Base-by-base conservation (phyloP, 2,888 invertebrate species). In the Drosophila mettleri region DNA sequence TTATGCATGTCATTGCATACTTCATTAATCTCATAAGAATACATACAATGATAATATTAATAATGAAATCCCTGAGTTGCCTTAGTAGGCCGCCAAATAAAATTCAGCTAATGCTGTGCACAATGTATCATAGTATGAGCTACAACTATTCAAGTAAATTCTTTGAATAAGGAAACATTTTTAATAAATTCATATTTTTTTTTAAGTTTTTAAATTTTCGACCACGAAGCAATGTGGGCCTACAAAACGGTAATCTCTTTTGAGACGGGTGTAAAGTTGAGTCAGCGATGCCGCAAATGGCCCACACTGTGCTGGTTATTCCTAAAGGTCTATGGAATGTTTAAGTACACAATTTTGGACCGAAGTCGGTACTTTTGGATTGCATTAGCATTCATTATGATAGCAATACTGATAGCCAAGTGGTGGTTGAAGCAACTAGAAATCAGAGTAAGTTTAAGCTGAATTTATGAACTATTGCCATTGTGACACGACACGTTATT, bases 261-360 rank as follows among this genome's bases (percentile, higher is more conserved):
- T 8, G 43, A 43, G 4, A 43, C 31, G 16, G 41, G 22, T 5
- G n/a, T 54, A 4, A 54, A 54, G 41, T 8, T 54, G 5, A 16
- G 8, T 14, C 33, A 41, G 6, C 6, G n/a, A 4, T 54, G 54
- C 22, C 16, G 16, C 8, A 0, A 2, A 0, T 24, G 16, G 14
- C 54, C 41, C 12, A 54, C 33, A 2, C 0, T 43, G 33, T 54
- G 54, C 33, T 54, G 43, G 54, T 6, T 54, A 2, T 43, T 43
- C 12, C 18, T 54, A 3, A 43, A 41, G 12, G n/a, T n/a, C 1
- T 54, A 31, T 22, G 31, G 1, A 12, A 8, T 53, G 7, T 41
- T 41, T 8, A 31, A 41, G 39, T 41, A 22, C 29, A 3, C 31
- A 8, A 29, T 53, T 31, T 22, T 53, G 22, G 29, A 52, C 0